Conservation (phyloP, 2,888 invertebrate genomes). For the Chrysotoxum bicinctum region DNA sequence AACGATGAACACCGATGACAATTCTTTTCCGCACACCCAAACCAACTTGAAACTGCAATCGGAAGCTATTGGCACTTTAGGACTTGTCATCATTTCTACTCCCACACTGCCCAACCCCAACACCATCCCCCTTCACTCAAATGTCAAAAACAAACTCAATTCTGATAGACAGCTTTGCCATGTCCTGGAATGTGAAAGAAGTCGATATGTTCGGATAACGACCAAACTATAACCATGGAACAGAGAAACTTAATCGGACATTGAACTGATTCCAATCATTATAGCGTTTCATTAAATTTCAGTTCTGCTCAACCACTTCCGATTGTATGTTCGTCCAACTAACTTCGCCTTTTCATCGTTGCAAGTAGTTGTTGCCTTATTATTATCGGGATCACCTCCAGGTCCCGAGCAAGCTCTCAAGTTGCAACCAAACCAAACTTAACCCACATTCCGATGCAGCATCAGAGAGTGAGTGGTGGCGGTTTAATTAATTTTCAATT, state of each 20-base stretch:
- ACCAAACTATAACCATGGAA: not conserved
- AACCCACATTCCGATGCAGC: constrained; percentile 46
- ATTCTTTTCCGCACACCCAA: not conserved
- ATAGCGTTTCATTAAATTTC: constrained; percentile 22
- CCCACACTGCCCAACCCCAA: not conserved
- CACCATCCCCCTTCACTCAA: not conserved
- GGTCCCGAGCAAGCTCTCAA: not conserved
- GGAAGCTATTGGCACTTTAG: constrained; percentile 7
- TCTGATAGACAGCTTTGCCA: not conserved
- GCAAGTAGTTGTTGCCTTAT: constrained; percentile 1
- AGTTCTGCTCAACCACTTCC: constrained; percentile 15
- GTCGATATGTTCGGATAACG: not conserved
- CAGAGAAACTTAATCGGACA: not conserved
- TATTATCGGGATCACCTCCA: not conserved
- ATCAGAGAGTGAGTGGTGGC: not conserved
- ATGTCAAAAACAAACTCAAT: constrained; percentile 4
- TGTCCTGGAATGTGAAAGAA: not conserved
- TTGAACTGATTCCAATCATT: constrained; percentile 24
- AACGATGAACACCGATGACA: constrained; percentile 8
- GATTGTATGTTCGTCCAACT: constrained; percentile 13
- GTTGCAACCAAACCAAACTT: constrained; percentile 18
- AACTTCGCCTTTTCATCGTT: not conserved
- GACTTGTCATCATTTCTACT: not conserved
- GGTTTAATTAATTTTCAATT: constrained; percentile 69
- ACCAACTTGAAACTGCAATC: not conserved